These are phyloP conservation scores for Decapterus maruadsi DNA, from an alignment of 2,797 vertebrate species.

Conservation along the genomic window DNA sequence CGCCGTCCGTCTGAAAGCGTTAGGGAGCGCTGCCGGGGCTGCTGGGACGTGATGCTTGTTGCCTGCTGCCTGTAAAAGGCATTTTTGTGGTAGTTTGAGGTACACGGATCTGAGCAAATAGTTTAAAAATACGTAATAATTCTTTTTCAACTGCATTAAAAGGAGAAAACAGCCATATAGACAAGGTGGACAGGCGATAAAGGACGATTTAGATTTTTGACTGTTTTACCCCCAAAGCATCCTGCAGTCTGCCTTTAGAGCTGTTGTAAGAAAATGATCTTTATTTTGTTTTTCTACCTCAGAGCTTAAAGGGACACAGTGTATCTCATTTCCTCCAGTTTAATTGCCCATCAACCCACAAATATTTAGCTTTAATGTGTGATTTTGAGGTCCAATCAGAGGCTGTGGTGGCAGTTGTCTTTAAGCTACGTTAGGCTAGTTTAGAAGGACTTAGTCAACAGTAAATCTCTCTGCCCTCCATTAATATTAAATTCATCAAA, in stretches of 20 bases:
- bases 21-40: constrained; percentile 35
- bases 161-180: no score
- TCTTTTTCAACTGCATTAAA: no score
- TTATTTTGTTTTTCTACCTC: neutral
- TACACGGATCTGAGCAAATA: neutral
- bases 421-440: no score
- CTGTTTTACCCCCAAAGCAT: neutral
- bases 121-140: no score
- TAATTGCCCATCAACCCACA: no score
- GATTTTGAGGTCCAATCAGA: no score
- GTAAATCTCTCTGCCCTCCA: no score
- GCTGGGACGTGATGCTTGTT: constrained; percentile 18
- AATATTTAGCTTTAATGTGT: no score
- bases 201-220: neutral
- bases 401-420: no score
- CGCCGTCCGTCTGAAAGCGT: constrained; percentile 71
- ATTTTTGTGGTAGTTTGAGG: constrained; percentile 4
- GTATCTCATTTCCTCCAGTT: neutral
- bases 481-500: no score
- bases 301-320: neutral
- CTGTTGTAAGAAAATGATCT: neutral
- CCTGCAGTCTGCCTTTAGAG: neutral
- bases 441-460: no score
- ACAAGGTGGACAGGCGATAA: no score
- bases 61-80: constrained; percentile 17